These are phyloP conservation scores for Stratiomys singularior DNA, from an alignment of 2,888 invertebrate species.

Conservation along the genomic window DNA sequence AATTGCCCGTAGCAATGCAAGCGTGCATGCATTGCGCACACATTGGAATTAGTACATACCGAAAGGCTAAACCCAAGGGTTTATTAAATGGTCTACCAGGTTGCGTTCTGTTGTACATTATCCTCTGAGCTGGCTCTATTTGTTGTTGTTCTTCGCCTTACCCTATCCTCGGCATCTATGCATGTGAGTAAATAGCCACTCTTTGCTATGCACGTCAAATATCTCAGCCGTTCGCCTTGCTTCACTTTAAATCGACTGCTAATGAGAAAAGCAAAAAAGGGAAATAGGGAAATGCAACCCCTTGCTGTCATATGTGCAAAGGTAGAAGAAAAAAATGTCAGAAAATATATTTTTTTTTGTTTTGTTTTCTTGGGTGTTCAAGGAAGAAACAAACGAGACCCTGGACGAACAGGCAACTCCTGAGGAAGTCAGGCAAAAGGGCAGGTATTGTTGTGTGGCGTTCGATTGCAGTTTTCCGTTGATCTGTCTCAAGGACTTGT, in stretches of 20 bases:
- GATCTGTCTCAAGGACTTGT: slow-evolving; percentile 42
- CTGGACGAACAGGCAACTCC: neutral
- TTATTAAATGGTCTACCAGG: neutral
- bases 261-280: slow-evolving; percentile 31
- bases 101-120: slow-evolving; percentile 4
- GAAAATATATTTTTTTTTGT: neutral
- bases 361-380: neutral
- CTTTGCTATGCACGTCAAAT: slow-evolving; percentile 2
- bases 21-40: slow-evolving; percentile 24
- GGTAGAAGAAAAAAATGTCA: neutral
- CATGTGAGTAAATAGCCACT: neutral
- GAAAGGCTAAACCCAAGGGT: neutral
- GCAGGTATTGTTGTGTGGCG: slow-evolving; percentile 24
- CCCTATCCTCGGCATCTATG: neutral
- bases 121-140: neutral
- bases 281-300: slow-evolving; percentile 42
- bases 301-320: neutral
- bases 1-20: slow-evolving; percentile 5
- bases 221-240: neutral
- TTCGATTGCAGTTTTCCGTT: slow-evolving; percentile 38
- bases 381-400: neutral
- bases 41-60: neutral
- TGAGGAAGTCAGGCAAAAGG: neutral
- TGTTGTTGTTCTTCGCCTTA: neutral
- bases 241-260: slow-evolving; percentile 37